A percentile compares a stretch with the other conserved stretches of the same genome.
These are phyloP conservation scores for Anas bernieri DNA, from an alignment of 2,797 vertebrate species.

Conservation along the genomic window DNA sequence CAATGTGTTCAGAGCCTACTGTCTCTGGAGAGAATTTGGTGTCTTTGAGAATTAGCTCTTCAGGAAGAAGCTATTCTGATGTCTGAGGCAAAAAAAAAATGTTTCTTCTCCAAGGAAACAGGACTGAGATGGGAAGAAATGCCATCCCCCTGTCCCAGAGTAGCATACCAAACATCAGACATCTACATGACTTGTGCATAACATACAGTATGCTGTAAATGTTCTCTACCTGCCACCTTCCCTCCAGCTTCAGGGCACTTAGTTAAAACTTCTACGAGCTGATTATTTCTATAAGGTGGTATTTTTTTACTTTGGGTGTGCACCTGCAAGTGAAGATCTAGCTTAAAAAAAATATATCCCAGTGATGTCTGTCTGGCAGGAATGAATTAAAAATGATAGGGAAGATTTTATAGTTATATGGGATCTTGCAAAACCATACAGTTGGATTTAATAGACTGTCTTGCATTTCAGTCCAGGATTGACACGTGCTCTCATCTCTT, in stretches of 20 bases:
- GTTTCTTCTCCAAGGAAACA: neutral
- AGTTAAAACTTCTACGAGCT: neutral
- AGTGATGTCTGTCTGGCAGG: neutral
- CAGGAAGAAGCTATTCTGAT: neutral
- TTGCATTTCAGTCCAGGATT: neutral
- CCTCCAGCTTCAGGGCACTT: neutral
- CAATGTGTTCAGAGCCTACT: neutral
- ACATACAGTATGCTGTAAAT: neutral
- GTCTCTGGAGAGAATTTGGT: neutral
- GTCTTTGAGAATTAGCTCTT: neutral
- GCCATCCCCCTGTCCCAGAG: neutral
- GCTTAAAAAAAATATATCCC: neutral
- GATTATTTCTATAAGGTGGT: neutral
- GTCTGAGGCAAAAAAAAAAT: neutral
- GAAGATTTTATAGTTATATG: neutral
- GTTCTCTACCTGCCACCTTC: neutral
- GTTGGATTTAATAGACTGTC: neutral
- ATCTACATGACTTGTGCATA: neutral
- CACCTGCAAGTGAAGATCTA: neutral
- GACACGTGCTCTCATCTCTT: neutral
- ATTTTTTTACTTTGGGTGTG: neutral
- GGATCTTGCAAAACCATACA: neutral
- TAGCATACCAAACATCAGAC: fast-evolving
- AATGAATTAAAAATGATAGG: neutral
- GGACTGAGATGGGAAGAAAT: neutral